Conservation (phyloP, 1,140 invertebrate genomes). For the Oncopodura yosiiana region DNA sequence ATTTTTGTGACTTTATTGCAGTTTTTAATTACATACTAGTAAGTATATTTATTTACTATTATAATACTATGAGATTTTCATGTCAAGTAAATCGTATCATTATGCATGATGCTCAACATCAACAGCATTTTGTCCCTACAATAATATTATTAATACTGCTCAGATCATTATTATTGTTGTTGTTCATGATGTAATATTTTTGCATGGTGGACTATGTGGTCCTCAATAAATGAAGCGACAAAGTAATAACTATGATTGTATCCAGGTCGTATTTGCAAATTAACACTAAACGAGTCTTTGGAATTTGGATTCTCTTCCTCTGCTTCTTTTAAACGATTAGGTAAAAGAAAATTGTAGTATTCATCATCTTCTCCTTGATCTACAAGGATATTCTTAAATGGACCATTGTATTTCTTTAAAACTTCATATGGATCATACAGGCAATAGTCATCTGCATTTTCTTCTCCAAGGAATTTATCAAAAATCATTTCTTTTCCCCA, state of each 20-base stretch:
- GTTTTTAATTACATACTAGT: too few species aligned
- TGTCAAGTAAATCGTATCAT: too few species aligned
- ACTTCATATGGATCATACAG: constrained; percentile 81
- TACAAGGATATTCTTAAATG: constrained; percentile 68
- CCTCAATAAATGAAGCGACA: constrained; percentile 81
- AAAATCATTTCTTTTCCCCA: constrained; percentile 83
- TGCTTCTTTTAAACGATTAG: constrained; percentile 60
- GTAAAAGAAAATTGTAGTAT: constrained; percentile 71
- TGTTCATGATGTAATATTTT: constrained; percentile 39
- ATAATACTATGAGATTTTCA: too few species aligned
- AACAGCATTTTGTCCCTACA: too few species aligned
- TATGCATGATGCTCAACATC: too few species aligned
- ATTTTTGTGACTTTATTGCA: too few species aligned
- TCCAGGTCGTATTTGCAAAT: constrained; percentile 71
- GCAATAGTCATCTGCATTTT: constrained; percentile 47
- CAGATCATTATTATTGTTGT: too few species aligned
- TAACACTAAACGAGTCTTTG: constrained; percentile 48
- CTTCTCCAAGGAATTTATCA: constrained; percentile 63
- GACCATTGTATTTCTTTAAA: constrained; percentile 72
- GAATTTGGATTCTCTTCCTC: constrained; percentile 56
- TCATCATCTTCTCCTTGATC: constrained; percentile 81
- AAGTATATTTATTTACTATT: too few species aligned
- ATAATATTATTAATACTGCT: too few species aligned
- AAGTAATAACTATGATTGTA: constrained; percentile 97
- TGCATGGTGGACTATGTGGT: constrained; percentile 85